Evolutionary conservation across 2,113 vertebrate genomes (phyloP).

Genomic region (Lagopus leucura): DNA sequence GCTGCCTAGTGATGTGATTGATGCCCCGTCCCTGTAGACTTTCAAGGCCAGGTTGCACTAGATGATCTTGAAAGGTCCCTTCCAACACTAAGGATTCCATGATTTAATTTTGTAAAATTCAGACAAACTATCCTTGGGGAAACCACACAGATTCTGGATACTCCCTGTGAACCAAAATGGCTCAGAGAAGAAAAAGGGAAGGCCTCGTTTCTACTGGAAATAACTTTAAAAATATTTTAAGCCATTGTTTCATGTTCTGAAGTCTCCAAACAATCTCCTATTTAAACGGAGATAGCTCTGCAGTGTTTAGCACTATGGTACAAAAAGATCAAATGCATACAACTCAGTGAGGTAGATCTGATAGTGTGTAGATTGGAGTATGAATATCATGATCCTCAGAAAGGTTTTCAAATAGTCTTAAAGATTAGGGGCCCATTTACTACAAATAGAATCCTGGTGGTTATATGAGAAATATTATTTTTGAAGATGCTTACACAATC

Average conservation of each 20-base stretch:
- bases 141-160: background rate
- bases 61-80: too few species aligned
- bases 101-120: background rate
- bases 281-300: background rate
- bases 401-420: background rate
- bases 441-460: background rate
- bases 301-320: background rate
- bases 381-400: background rate
- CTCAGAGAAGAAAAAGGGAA: background rate
- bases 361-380: background rate
- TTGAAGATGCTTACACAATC: background rate
- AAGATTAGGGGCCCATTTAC: background rate
- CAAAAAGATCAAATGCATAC: background rate
- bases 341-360: background rate
- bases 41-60: too few species aligned
- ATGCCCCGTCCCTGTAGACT: too few species aligned
- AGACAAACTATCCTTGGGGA: background rate
- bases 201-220: background rate
- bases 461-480: background rate
- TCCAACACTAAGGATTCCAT: background rate
- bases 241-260: background rate
- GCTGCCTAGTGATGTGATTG: too few species aligned
- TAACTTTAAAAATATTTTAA: conserved; percentile 1
- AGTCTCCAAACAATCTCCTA: background rate
- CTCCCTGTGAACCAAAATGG: fast-evolving